Evolutionary conservation across 2,888 invertebrate genomes (phyloP), one percentile per base, ranked within the genome.

Genomic region (Orchesella flavescens): DNA sequence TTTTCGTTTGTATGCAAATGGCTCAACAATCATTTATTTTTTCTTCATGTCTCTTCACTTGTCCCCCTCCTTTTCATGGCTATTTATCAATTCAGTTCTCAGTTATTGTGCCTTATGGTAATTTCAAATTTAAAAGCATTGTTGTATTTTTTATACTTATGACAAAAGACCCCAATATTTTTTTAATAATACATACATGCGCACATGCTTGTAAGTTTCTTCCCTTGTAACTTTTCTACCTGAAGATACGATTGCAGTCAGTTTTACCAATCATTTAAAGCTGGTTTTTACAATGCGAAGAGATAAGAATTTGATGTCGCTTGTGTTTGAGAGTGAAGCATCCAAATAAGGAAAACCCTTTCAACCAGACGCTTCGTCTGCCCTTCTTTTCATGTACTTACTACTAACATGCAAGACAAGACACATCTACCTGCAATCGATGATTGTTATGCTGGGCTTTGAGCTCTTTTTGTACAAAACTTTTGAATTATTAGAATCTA

Each of bases 331-430:
- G 66, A 55, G 66, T 12, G 68, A 68, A 46, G 68, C 13, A 12
- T 46, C 76, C 76, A 57, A 59, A 77, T 77, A 77, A 44, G 75
- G 76, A 46, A 68, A 76, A 43, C 10, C 68, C 66, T 75, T 66
- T 75, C 75, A 75, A 43, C 65, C 24, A 75, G 66, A 75, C 66
- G 9, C 2, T 17, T 55, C 55, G 75, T 65, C 75, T 53, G 53
- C 53, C 63, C 10, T 17, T 23, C 24, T 61, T 21, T 65, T 65
- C 4, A 43, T 34, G 34, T 7, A 34, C 34, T 34, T 34, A 34
- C 34, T 34, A 34, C n/a, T n/a, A n/a, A n/a, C n/a, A n/a, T n/a
- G n/a, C n/a, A n/a, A n/a, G n/a, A n/a, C n/a, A n/a, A n/a, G n/a
- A n/a, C n/a, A n/a, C n/a, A n/a, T n/a, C n/a, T n/a, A n/a, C n/a